Evolutionary conservation across 2,113 vertebrate species (phyloP).

Genomic region (Neopipo cinnamomea): DNA sequence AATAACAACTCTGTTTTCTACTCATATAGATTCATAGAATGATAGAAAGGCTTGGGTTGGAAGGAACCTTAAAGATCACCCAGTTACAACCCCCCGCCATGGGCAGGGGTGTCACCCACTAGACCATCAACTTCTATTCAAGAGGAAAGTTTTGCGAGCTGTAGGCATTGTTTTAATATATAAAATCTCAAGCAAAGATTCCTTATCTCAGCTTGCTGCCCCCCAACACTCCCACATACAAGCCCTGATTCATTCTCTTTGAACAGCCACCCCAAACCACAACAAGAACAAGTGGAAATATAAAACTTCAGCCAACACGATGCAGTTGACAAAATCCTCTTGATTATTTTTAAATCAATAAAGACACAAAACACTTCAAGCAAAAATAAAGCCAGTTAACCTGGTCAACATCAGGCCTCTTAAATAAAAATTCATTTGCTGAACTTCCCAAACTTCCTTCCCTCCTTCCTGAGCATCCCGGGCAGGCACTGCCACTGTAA

Average conservation of each 20-base stretch:
- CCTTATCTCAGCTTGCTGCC: background rate
- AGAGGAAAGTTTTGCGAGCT: background rate
- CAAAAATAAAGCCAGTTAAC: background rate
- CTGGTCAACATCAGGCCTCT: background rate
- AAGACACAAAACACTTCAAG: background rate
- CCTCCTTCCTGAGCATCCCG: background rate
- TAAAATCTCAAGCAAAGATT: background rate
- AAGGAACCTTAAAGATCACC: background rate
- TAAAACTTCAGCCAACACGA: rapidly evolving
- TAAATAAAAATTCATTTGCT: background rate
- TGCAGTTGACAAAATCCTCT: background rate
- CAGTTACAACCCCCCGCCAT: background rate
- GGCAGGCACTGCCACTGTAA: background rate
- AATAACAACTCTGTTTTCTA: background rate
- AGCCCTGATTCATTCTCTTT: background rate
- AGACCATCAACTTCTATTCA: background rate
- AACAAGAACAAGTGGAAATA: background rate
- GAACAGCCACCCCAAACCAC: background rate
- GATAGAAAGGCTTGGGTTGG: background rate
- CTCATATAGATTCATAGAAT: rapidly evolving
- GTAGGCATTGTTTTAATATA: background rate
- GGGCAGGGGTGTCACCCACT: background rate
- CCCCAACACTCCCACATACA: rapidly evolving
- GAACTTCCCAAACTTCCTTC: background rate
- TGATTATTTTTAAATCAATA: background rate